Percentiles rank a stretch among this genome's conserved stretches.
These are phyloP conservation scores for Ectropis grisescens DNA, from an alignment of 1,140 invertebrate genomes.

Conservation along the genomic window DNA sequence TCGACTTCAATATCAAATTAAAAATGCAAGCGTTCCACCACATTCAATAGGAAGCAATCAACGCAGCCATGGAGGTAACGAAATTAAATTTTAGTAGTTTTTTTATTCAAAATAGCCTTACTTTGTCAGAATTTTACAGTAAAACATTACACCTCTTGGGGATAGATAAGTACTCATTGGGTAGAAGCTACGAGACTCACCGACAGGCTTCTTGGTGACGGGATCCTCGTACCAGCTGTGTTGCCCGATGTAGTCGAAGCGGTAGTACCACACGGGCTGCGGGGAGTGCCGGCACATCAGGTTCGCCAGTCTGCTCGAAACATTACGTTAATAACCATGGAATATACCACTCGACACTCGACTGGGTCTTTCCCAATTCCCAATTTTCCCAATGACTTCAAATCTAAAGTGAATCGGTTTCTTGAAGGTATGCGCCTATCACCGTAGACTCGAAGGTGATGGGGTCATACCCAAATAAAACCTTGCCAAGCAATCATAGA, in stretches of 20 bases:
- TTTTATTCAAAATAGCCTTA: background rate
- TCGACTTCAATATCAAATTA: too few relatives aligned
- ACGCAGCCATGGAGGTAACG: background rate
- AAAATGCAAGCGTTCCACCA: too few relatives aligned
- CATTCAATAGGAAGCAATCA: background rate
- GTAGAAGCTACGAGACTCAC: slow-evolving; percentile 10
- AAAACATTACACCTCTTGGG: too few relatives aligned
- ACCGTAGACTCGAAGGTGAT: background rate
- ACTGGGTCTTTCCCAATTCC: too few relatives aligned
- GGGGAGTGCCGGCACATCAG: slow-evolving; percentile 25
- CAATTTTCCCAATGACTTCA: background rate
- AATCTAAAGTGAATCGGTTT: background rate
- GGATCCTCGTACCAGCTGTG: slow-evolving; percentile 31
- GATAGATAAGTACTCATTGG: background rate
- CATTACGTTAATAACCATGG: too few relatives aligned
- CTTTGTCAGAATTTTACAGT: background rate
- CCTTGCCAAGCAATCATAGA: background rate
- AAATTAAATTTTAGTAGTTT: too few relatives aligned
- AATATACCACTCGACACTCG: too few relatives aligned
- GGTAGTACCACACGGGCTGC: slow-evolving; percentile 24
- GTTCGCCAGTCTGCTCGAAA: slow-evolving; percentile 23
- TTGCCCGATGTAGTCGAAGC: slow-evolving; percentile 33
- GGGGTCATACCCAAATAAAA: background rate
- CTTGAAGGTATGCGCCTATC: too few relatives aligned
- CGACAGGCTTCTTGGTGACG: slow-evolving; percentile 16